phyloP scores from a whole-genome alignment of 2,797 vertebrate genomes.

The Megaceryle alcyon region DNA sequence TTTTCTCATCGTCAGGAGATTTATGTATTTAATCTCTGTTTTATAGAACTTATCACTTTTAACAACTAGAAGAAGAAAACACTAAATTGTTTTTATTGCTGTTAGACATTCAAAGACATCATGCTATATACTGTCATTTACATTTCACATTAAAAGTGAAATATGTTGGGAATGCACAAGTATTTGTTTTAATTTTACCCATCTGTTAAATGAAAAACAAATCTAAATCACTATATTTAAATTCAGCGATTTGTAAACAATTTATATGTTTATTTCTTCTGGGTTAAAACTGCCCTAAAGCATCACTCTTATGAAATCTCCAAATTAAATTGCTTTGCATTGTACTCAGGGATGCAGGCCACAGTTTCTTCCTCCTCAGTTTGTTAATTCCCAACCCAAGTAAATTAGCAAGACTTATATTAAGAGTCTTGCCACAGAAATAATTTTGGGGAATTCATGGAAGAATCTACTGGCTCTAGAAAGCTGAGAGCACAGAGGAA shows the following conservation, averaged over 20 bases:
- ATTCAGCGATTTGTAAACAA: slow-evolving; percentile 79
- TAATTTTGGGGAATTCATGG: background rate
- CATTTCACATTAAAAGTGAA: slow-evolving; percentile 81
- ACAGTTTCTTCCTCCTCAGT: slow-evolving; percentile 60
- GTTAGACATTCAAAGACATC: slow-evolving; percentile 66
- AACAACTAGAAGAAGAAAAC: slow-evolving; percentile 46
- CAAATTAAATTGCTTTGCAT: slow-evolving; percentile 71
- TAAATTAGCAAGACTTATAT: slow-evolving; percentile 73
- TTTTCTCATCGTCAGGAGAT: slow-evolving; percentile 62
- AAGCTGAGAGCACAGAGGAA: slow-evolving; percentile 30
- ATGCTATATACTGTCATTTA: slow-evolving; percentile 73
- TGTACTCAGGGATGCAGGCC: slow-evolving; percentile 63
- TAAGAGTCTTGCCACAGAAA: slow-evolving; percentile 51
- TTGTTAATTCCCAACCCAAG: slow-evolving; percentile 76
- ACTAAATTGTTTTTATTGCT: slow-evolving; percentile 73
- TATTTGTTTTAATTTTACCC: slow-evolving; percentile 81
- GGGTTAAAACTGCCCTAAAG: slow-evolving; percentile 78
- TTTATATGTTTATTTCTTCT: slow-evolving; percentile 76
- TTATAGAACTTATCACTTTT: slow-evolving; percentile 73
- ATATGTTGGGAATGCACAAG: slow-evolving; percentile 70
- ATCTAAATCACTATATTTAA: slow-evolving; percentile 77
- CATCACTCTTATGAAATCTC: slow-evolving; percentile 72
- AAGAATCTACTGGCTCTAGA: slow-evolving; percentile 9
- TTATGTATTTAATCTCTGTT: slow-evolving; percentile 72
- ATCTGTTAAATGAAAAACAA: slow-evolving; percentile 77